These are phyloP conservation scores for Seira musarum DNA, from an alignment of 2,888 invertebrate species.

Conservation along the genomic window DNA sequence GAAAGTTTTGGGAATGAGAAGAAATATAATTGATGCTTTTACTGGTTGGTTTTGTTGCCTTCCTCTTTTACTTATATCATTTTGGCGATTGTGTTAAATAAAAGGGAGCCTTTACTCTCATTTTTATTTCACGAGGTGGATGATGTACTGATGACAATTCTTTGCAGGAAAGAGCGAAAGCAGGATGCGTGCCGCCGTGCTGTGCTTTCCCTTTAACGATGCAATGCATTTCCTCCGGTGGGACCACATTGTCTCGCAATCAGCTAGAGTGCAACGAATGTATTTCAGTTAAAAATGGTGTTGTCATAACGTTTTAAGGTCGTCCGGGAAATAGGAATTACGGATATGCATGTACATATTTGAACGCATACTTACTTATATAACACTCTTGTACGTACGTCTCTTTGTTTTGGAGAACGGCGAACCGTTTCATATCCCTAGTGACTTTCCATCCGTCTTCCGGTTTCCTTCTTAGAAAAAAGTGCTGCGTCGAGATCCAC, in stretches of 20 bases:
- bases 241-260: background rate
- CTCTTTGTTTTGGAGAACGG: background rate
- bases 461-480: background rate
- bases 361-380: too few species aligned
- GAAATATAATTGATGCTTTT: too few species aligned
- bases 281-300: too few species aligned
- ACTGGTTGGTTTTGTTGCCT: too few species aligned
- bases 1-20: too few species aligned
- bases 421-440: background rate
- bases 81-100: background rate
- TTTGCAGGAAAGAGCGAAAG: background rate
- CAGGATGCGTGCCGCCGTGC: background rate
- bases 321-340: too few species aligned
- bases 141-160: constrained; percentile 10
- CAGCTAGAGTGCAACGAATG: background rate
- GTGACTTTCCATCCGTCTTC: constrained; percentile 10
- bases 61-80: too few species aligned
- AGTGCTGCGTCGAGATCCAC: background rate
- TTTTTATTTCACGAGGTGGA: background rate
- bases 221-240: constrained; percentile 8
- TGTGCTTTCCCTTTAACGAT: background rate
- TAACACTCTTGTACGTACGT: background rate
- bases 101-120: background rate
- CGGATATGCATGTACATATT: background rate
- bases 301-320: background rate